Percentiles rank a stretch among this genome's conserved stretches.
Evolutionary conservation across 2,888 invertebrate genomes (phyloP).

Genomic region (Drosophila paranaensis): DNA sequence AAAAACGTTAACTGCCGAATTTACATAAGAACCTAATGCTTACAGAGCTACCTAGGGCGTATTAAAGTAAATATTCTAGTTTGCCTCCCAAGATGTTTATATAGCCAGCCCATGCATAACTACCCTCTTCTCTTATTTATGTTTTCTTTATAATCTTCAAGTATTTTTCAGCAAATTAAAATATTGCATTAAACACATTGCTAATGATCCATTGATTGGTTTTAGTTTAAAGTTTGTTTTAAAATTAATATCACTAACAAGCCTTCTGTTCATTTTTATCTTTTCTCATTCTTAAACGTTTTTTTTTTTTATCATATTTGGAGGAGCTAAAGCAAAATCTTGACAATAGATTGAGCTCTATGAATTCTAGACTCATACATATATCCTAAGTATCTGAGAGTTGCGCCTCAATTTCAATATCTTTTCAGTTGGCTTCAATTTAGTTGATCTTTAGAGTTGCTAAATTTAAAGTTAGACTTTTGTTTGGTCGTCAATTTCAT

Average conservation of each 20-base stretch:
- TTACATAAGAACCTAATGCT: slow-evolving; percentile 12
- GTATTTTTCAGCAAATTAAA: slow-evolving; percentile 18
- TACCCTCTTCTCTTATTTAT: background rate
- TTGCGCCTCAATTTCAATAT: slow-evolving; percentile 19
- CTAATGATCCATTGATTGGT: slow-evolving; percentile 11
- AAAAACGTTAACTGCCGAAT: slow-evolving; percentile 16
- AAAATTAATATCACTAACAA: slow-evolving; percentile 85
- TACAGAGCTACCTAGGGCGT: slow-evolving; percentile 14
- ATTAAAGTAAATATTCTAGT: slow-evolving; percentile 28
- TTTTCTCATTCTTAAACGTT: slow-evolving; percentile 14
- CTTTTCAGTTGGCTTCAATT: slow-evolving; percentile 34
- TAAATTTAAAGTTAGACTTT: slow-evolving; percentile 75
- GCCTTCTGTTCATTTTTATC: slow-evolving; percentile 65
- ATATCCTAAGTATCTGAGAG: slow-evolving; percentile 21
- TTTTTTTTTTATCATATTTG: slow-evolving; percentile 19
- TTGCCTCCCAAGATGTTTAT: slow-evolving; percentile 15
- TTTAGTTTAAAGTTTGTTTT: slow-evolving; percentile 45
- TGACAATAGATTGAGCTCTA: slow-evolving; percentile 16
- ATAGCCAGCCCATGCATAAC: background rate
- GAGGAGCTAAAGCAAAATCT: slow-evolving; percentile 6
- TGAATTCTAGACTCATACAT: slow-evolving; percentile 11
- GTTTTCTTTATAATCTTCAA: background rate
- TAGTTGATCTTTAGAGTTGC: slow-evolving; percentile 45
- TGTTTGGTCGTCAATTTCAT: slow-evolving; percentile 72
- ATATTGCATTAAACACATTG: slow-evolving; percentile 18